These are phyloP conservation scores for Criorhina ranunculi DNA, from an alignment of 2,888 invertebrate genomes.

Conservation along the genomic window DNA sequence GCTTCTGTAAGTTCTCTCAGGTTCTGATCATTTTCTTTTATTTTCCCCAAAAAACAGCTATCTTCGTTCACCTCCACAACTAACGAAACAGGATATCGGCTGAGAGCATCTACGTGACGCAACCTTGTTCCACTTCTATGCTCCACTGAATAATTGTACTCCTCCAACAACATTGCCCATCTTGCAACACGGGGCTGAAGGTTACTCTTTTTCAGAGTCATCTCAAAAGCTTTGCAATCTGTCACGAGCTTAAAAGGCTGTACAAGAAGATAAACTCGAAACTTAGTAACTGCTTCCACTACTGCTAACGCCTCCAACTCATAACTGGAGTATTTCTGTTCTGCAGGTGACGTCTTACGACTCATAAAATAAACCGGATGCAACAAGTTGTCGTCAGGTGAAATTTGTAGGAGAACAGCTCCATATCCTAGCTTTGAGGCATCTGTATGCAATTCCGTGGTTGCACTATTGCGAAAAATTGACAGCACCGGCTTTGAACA, in stretches of 20 bases:
- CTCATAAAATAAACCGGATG: not conserved
- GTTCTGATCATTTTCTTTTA: not conserved
- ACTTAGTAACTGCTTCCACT: constrained; percentile 1
- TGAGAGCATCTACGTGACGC: constrained; percentile 6
- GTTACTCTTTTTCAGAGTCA: constrained; percentile 8
- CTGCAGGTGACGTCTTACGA: not conserved
- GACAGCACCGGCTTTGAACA: constrained; percentile 44
- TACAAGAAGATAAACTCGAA: not conserved
- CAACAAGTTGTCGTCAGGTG: not conserved
- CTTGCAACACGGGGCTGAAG: constrained; percentile 1
- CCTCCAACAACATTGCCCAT: constrained; percentile 17
- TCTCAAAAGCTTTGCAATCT: constrained; percentile 8
- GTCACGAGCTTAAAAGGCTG: constrained; percentile 12
- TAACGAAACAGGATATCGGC: not conserved
- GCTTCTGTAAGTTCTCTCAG: not conserved
- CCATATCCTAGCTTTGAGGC: constrained; percentile 52
- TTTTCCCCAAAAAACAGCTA: not conserved
- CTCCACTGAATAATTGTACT: not conserved
- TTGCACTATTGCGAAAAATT: constrained; percentile 50
- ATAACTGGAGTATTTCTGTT: not conserved
- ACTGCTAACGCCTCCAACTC: constrained; percentile 6
- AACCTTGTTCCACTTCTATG: constrained; percentile 2
- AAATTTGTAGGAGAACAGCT: constrained; percentile 5
- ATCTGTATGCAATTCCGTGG: constrained; percentile 74
- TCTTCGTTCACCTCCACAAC: not conserved